Evolutionary conservation across 2,888 invertebrate genomes (phyloP), one percentile per base, ranked within the genome.

Genomic region (Cinara cedri): DNA sequence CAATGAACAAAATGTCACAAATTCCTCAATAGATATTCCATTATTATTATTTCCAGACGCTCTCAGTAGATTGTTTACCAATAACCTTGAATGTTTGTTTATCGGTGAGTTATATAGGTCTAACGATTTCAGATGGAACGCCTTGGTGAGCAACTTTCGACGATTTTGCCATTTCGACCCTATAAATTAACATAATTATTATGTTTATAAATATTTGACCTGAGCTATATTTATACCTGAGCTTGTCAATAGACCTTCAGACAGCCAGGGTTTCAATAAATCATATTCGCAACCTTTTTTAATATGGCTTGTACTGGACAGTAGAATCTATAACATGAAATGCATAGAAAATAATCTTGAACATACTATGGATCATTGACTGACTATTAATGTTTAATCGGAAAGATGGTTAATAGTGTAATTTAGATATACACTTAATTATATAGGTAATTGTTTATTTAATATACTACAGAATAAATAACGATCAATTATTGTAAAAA

Each of bases 101-200:
- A 91, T 90, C 0, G 91, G 88, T 81, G 88, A 88, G 72, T 90
- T 85, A 83, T 91, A 91, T 84, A 90, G 90, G 83, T 90, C 89
- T 83, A 91, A 87, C 83, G 91, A 91, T 85, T 90, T 89, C 84
- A 91, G 91, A 85, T 91, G 91, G 85, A 91, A 91, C 3, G 90
- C 89, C 21, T 91, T 90, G 1, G 91, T 91, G 82, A 91, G 85
- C 83, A 91, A 87, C 87, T 90, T 90, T 82, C 91, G 86, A 82
- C 91, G 85, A 0, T 85, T 85, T 82, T 88, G 87, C 91, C 91
- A 91, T 85, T 91, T 91, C 10, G 9, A 16, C 16, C 81, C 82
- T 82, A 21, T 19, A 16, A 71, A 24, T 4, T 34, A 34, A 81
- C 14, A 72, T 76, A n/a, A n/a, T n/a, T n/a, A n/a, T n/a, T n/a